phyloP scores from a whole-genome alignment of 1,140 invertebrate species.

The Calephelis nemesis region DNA sequence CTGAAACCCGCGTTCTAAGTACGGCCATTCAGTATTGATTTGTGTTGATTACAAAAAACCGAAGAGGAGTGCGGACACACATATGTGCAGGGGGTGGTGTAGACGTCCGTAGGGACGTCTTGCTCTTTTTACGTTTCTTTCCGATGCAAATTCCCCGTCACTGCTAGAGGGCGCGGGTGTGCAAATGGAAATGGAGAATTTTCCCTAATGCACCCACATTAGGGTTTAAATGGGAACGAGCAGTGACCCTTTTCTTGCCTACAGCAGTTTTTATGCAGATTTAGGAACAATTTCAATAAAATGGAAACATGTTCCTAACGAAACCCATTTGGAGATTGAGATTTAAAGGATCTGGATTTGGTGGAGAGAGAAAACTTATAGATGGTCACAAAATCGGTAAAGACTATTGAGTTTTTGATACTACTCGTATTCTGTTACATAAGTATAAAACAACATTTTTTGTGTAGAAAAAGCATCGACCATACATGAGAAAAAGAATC shows the following conservation, averaged over 20 bases:
- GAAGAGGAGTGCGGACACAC: constrained; percentile 10
- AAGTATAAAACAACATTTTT: no score
- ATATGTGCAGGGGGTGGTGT: constrained; percentile 28
- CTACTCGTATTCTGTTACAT: no score
- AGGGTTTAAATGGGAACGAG: constrained; percentile 15
- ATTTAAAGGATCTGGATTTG: no score
- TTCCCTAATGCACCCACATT: constrained; percentile 48
- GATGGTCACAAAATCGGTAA: no score
- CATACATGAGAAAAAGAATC: no score
- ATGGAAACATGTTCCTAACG: neutral
- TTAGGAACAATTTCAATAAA: neutral
- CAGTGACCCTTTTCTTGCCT: constrained; percentile 13
- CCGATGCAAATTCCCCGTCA: constrained; percentile 63
- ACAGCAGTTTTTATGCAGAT: constrained; percentile 16
- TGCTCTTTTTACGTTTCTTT: constrained; percentile 70
- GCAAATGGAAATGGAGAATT: constrained; percentile 64
- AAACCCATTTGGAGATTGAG: no score
- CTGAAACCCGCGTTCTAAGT: constrained; percentile 13
- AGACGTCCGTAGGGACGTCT: constrained; percentile 36
- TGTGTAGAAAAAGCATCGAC: no score
- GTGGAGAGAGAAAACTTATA: no score
- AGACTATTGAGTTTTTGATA: no score
- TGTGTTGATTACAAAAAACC: constrained; percentile 28
- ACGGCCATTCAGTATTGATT: constrained; percentile 20
- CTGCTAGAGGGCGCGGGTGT: constrained; percentile 39